Base-by-base conservation (phyloP, 1,140 invertebrate species). In the Yoshiicerus persimilis region DNA sequence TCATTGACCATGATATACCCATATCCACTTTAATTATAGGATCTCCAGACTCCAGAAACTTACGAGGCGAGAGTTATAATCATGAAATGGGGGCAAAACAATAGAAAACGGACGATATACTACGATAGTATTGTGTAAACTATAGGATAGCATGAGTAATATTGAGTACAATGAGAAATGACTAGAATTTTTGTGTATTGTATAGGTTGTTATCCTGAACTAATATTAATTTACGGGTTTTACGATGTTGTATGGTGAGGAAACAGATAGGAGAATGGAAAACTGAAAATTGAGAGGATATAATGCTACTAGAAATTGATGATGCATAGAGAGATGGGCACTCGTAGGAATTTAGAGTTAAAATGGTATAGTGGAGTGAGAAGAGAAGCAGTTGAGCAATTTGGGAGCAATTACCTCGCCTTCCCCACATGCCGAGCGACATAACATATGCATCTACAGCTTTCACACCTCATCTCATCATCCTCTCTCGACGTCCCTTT, bases 321-420 rank as follows among this genome's bases (percentile, higher is more conserved):
- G 30, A 77, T 77, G 32, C 34, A 34, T 75, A 34, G 32, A 36
- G 20, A 56, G 83, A 83, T 47, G 27, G 39, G 80, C n/a, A 32
- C 38, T 27, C 10, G 64, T 32, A 30, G 25, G 27, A 16, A 30
- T 70, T 70, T 70, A 9, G 64, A 30, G 25, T 70, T 30, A 30
- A 30, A 30, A 27, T 32, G 27, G 27, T 70, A 25, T 4, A 80
- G 34, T 47, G 25, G 83, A 47, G 83, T 84, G 83, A 41, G 83
- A 56, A 47, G 83, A 84, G 83, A 84, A 84, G 83, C 38, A 84
- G 39, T 41, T 23, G 83, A 84, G 47, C 83, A 84, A 84, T 84
- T 84, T 47, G 83, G 47, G 83, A 84, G 83, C 83, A 84, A 84
- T 84, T 84, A 84, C 41, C 38, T 84, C 83, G 83, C 83, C 83